Base-by-base conservation (phyloP, 2,888 invertebrate species). In the Ophioninae sp. region DNA sequence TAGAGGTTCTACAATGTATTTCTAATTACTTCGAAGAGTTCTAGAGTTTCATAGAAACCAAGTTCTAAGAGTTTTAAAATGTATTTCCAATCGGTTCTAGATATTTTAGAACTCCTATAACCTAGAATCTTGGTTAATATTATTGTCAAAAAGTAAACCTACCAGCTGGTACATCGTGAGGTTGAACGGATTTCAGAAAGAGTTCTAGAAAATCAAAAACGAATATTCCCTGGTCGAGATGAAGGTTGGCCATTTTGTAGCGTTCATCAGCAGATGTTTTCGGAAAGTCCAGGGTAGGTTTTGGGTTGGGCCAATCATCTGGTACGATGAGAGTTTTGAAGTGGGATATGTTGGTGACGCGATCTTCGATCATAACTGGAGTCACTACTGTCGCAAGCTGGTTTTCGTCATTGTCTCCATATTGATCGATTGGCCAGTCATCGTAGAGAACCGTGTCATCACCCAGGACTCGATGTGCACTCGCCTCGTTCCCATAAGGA, bases 91-190 rank as follows among this genome's bases (percentile, higher is more conserved):
- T 30, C 3, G 1, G 3, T 30, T 30, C 3, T 30, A 30, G 30
- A 3, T 1, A 3, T 30, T 30, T 3, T 30, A 30, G 2, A 30
- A 30, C 30, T 30, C 30, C 30, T 30, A 85, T 13, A 51, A 3
- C 51, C 13, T 13, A 6, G 51, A 51, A 51, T 13, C 17, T 51
- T 5, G 51, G 2, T 2, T 17, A 13, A 51, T 51, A 41, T 74
- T 79, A 44, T 20, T 1, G 58, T 22, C 5, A 10, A 59, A 20
- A 6, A 41, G 68, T 68, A 5, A 22, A 61, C 37, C 23, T 93
- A 96, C 96, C 96, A 79, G 94, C 91, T 83, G 96, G 95, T 92
- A 95, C 95, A 87, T 95, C 94, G 88, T 94, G 94, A 5, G 96
- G 95, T 91, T 95, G 95, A 89, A 96, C 94, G 89, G 95, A 92